A percentile compares a stretch with the other conserved stretches of the same genome.
These are phyloP conservation scores for Zaprionus camerounensis DNA, from an alignment of 1,140 invertebrate genomes.

Conservation along the genomic window DNA sequence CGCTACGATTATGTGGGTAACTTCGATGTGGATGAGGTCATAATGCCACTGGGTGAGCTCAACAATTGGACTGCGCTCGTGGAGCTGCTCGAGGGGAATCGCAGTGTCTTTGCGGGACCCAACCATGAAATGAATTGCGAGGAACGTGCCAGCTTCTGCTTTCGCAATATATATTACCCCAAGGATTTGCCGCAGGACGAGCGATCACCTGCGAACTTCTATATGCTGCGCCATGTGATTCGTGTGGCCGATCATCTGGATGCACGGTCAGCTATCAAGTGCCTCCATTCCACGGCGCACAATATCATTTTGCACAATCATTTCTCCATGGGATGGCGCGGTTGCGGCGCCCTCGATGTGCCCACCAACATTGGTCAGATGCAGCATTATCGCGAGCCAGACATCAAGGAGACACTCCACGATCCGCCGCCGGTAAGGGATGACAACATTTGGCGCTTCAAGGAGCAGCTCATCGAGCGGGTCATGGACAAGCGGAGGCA, in stretches of 20 bases:
- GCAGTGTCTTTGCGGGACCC: background rate
- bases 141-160: constrained; percentile 90
- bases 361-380: constrained; percentile 91
- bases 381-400: constrained; percentile 92
- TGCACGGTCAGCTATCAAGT: constrained; percentile 94
- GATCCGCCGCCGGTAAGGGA: constrained; percentile 39
- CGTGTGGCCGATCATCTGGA: constrained; percentile 93
- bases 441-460: constrained; percentile 59
- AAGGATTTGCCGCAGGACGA: constrained; percentile 90
- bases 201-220: constrained; percentile 91
- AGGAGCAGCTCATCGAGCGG: constrained; percentile 41
- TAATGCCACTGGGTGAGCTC: constrained; percentile 88
- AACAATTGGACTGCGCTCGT: constrained; percentile 41
- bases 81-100: constrained; percentile 14
- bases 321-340: constrained; percentile 93
- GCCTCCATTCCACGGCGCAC: constrained; percentile 94
- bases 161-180: constrained; percentile 96
- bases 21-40: constrained; percentile 96
- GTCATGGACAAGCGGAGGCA: constrained; percentile 18
- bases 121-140: constrained; percentile 1
- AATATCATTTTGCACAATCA: constrained; percentile 95
- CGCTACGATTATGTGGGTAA: constrained; percentile 94
- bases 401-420: constrained; percentile 84
- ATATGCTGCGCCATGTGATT: constrained; percentile 96
- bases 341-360: constrained; percentile 92